phyloP scores from a whole-genome alignment of 2,113 vertebrate species.

The Strix aluco region DNA sequence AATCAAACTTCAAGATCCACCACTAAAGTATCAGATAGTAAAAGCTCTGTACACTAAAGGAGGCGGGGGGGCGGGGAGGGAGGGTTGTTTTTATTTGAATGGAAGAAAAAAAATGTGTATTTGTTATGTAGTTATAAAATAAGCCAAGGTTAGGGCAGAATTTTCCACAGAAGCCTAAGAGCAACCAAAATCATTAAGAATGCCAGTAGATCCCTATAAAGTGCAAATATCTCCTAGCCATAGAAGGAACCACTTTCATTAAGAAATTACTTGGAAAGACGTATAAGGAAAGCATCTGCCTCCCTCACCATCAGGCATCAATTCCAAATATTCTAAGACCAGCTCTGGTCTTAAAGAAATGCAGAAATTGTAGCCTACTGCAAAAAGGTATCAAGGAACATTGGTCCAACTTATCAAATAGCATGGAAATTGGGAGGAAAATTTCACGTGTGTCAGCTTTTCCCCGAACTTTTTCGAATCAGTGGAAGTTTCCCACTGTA shows the following conservation, averaged over 20 bases:
- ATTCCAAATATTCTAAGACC: not conserved
- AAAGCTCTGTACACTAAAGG: not conserved
- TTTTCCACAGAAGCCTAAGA: not conserved
- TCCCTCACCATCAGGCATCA: not conserved
- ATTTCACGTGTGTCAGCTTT: not conserved
- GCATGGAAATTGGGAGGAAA: not conserved
- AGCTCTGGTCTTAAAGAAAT: not conserved
- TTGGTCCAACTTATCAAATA: not conserved
- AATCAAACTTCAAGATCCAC: not conserved
- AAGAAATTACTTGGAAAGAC: not conserved
- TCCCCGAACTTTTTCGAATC: not conserved
- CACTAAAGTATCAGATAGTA: not conserved
- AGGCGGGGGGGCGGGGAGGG: not conserved
- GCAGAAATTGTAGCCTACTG: not conserved
- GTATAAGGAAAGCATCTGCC: not conserved
- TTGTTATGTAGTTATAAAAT: not conserved
- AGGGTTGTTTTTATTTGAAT: not conserved
- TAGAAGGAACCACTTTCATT: not conserved
- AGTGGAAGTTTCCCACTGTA: not conserved
- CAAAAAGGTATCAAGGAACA: not conserved
- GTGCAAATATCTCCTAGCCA: not conserved
- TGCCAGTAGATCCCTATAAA: not conserved
- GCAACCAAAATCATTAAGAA: not conserved
- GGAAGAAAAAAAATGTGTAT: accelerated
- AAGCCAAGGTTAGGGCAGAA: not conserved